A percentile compares a stretch with the other conserved stretches of the same genome.
These are phyloP conservation scores for Atherinomorus stipes DNA, from an alignment of 2,113 vertebrate species.

Conservation along the genomic window DNA sequence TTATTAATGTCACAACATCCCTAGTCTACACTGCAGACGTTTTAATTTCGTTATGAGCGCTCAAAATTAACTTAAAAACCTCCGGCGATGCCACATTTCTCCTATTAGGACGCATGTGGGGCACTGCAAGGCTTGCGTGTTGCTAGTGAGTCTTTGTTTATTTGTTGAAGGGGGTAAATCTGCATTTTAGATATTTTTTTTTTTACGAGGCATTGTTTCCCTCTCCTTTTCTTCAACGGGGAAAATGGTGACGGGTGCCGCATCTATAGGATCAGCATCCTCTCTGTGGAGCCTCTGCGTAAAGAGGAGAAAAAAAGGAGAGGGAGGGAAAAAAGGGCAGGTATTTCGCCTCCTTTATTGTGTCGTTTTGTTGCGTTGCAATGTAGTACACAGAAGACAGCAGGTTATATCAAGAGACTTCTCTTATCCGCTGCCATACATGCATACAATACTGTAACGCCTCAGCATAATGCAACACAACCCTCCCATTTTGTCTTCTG, in stretches of 20 bases:
- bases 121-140: constrained; percentile 43
- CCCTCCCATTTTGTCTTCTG: constrained; percentile 62
- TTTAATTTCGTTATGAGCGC: not conserved
- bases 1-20: not conserved
- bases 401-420: constrained; percentile 31
- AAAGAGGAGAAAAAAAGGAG: constrained; percentile 3
- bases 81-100: constrained; percentile 31
- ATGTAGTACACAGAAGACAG: constrained; percentile 40
- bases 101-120: constrained; percentile 47
- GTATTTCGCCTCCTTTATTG: constrained; percentile 49
- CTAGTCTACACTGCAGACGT: not conserved
- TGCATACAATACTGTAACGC: constrained; percentile 43
- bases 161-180: not conserved
- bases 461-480: constrained; percentile 60
- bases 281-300: constrained; percentile 52
- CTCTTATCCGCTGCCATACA: constrained; percentile 21
- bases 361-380: constrained; percentile 50
- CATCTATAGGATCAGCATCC: constrained; percentile 60
- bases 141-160: constrained; percentile 46
- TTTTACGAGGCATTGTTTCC: constrained; percentile 29
- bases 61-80: constrained; percentile 32
- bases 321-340: not conserved
- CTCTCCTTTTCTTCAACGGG: constrained; percentile 18
- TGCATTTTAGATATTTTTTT: constrained; percentile 16
- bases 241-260: constrained; percentile 61